phyloP scores from a whole-genome alignment of 2,888 invertebrate genomes.

The Stenodema calcarata region DNA sequence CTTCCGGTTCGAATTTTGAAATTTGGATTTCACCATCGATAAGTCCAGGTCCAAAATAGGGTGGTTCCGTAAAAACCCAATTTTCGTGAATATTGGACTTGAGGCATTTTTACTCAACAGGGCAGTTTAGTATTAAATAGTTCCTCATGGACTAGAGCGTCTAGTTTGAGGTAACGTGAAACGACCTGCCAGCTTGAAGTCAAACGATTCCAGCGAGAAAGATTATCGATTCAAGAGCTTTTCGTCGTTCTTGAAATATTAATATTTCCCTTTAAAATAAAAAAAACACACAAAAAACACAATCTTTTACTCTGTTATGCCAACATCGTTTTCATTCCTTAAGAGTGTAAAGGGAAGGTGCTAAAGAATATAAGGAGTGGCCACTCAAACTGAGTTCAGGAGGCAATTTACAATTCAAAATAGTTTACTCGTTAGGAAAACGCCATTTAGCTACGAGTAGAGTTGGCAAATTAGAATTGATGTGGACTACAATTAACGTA shows the following conservation, averaged over 20 bases:
- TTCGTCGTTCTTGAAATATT: neutral
- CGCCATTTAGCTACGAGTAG: neutral
- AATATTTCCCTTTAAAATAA: neutral
- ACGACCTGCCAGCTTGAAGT: neutral
- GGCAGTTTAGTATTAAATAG: too few relatives aligned
- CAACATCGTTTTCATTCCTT: neutral
- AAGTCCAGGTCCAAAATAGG: too few relatives aligned
- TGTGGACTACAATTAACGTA: neutral
- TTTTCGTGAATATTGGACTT: too few relatives aligned
- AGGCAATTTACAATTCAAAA: neutral
- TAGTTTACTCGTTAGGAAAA: slow-evolving; percentile 19
- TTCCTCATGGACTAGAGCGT: too few relatives aligned
- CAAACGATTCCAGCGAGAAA: neutral
- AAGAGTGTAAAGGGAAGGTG: neutral
- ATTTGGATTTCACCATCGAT: too few relatives aligned
- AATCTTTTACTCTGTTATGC: neutral
- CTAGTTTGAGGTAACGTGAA: neutral
- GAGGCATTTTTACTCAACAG: too few relatives aligned
- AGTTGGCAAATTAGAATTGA: neutral
- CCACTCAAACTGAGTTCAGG: neutral
- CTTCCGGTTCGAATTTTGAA: too few relatives aligned
- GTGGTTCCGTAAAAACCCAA: too few relatives aligned
- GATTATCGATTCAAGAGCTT: neutral
- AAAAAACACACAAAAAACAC: too few relatives aligned
- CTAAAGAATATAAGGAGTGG: neutral